These are phyloP conservation scores for Smittia aterrima DNA, from an alignment of 2,888 invertebrate genomes.

Conservation along the genomic window DNA sequence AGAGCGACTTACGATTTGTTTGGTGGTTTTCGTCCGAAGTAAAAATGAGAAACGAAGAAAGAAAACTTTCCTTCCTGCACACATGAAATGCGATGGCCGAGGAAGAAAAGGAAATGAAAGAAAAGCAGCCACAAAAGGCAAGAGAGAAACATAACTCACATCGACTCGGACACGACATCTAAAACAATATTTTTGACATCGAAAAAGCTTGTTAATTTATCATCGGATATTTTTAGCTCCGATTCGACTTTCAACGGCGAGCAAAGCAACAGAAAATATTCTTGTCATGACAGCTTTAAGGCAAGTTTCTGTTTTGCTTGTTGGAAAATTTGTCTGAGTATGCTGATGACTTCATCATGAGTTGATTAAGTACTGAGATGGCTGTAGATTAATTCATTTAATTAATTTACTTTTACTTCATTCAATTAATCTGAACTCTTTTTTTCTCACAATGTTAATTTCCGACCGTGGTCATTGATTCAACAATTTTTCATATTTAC, in stretches of 20 bases:
- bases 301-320: not conserved
- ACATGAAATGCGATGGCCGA: not conserved
- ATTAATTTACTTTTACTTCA: not conserved
- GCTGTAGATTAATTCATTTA: not conserved
- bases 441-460: constrained; percentile 36
- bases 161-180: not conserved
- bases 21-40: constrained; percentile 10
- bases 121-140: not conserved
- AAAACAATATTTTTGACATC: not conserved
- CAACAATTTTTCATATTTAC: constrained; percentile 41
- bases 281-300: not conserved
- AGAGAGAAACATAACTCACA: not conserved
- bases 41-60: not conserved
- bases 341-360: not conserved
- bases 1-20: not conserved
- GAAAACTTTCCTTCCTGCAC: not conserved
- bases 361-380: not conserved
- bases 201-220: not conserved
- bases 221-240: not conserved
- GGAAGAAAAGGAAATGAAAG: not conserved
- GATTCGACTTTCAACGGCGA: not conserved
- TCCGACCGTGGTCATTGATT: constrained; percentile 41
- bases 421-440: not conserved
- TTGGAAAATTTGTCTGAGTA: not conserved
- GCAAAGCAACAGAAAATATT: not conserved